Evolutionary conservation across 2,113 vertebrate genomes (phyloP).

Genomic region (Ceuthmochares aereus): DNA sequence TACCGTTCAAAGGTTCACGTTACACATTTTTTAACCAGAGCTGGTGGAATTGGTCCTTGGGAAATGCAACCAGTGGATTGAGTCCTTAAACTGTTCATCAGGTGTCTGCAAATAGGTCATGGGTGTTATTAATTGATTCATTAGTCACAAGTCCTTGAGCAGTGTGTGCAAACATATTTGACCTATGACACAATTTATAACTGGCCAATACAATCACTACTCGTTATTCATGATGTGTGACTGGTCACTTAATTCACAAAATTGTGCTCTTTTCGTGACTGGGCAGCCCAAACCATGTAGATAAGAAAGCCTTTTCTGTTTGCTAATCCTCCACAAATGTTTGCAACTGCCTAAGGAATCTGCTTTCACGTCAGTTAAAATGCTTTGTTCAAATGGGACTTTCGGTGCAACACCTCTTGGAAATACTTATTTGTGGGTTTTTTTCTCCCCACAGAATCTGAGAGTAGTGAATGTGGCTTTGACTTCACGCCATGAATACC

Average conservation of each 20-base stretch:
- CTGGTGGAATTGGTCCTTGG: neutral
- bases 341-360: neutral
- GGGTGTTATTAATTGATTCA: neutral
- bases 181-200: slow-evolving; percentile 41
- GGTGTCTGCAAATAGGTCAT: neutral
- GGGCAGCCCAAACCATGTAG: neutral
- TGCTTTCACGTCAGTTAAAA: neutral
- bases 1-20: neutral
- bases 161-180: slow-evolving; percentile 55
- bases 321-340: neutral
- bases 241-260: neutral
- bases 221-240: fast-evolving
- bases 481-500: neutral
- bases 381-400: neutral
- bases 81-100: neutral
- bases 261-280: neutral
- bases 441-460: neutral
- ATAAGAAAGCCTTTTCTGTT: neutral
- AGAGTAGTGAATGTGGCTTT: fast-evolving
- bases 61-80: neutral
- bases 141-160: slow-evolving; percentile 26
- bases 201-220: neutral
- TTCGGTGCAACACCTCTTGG: neutral
- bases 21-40: neutral
- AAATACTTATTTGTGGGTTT: neutral